Evolutionary conservation across 1,140 invertebrate genomes (phyloP).

Genomic region (Brachionus angularis): DNA sequence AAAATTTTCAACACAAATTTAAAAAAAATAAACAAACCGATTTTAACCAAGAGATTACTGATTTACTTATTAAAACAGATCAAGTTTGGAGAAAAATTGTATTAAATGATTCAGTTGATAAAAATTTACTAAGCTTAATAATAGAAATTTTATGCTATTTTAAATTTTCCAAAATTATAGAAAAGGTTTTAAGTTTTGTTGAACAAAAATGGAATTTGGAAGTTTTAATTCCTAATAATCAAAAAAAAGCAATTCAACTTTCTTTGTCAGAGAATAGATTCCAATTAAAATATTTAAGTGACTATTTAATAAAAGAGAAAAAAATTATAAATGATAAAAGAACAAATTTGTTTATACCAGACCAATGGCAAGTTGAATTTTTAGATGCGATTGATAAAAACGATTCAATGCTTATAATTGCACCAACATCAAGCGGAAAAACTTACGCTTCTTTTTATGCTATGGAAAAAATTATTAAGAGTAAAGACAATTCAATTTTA

Average conservation of each 20-base stretch:
- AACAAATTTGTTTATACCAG: conserved; percentile 3
- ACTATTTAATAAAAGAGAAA: not conserved
- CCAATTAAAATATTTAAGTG: not conserved
- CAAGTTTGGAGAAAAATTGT: not conserved
- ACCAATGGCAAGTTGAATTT: conserved; percentile 33
- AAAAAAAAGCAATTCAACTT: too few relatives aligned
- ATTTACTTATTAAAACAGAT: too few relatives aligned
- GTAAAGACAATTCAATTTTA: conserved; percentile 4
- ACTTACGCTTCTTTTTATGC: conserved; percentile 38
- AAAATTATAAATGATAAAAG: not conserved
- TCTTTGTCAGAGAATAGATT: not conserved
- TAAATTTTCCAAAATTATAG: not conserved
- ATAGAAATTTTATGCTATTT: not conserved
- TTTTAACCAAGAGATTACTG: too few relatives aligned
- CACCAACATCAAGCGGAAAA: conserved; percentile 25
- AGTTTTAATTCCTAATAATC: too few relatives aligned
- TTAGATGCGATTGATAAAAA: conserved; percentile 24
- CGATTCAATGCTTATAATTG: conserved; percentile 15
- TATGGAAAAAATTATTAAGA: conserved; percentile 18
- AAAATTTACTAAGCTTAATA: not conserved
- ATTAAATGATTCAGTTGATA: not conserved
- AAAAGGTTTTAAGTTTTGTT: not conserved
- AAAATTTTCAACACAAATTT: too few relatives aligned
- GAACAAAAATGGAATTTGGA: not conserved
- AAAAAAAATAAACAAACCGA: too few relatives aligned